A percentile compares a stretch with the other conserved stretches of the same genome.
These are phyloP conservation scores for Hesperophylax magnus DNA, from an alignment of 1,140 invertebrate genomes.

Conservation along the genomic window DNA sequence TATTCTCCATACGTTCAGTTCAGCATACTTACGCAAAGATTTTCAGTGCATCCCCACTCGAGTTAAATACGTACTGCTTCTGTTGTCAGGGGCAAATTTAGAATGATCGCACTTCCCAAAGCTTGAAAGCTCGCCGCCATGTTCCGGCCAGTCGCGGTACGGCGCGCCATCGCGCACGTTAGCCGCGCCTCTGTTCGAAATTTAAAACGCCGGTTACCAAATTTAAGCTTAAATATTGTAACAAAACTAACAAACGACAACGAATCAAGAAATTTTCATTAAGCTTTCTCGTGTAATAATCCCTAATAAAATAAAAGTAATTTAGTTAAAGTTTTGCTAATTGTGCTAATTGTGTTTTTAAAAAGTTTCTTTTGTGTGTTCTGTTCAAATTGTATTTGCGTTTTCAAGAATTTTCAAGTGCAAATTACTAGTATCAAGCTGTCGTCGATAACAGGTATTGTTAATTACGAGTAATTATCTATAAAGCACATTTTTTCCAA, in stretches of 20 bases:
- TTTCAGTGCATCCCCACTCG: no score
- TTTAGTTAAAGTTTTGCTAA: background rate
- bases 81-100: constrained; percentile 27
- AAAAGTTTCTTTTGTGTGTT: background rate
- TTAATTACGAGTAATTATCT: no score
- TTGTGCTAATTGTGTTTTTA: background rate
- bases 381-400: background rate
- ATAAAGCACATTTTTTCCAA: no score
- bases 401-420: background rate
- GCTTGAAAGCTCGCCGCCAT: background rate
- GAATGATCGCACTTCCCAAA: constrained; percentile 10
- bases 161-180: constrained; percentile 46
- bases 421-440: background rate
- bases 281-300: background rate
- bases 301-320: no score
- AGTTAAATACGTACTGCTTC: background rate
- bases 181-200: constrained; percentile 45
- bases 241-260: constrained; percentile 16
- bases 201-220: constrained; percentile 11
- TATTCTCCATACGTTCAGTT: no score
- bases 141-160: constrained; percentile 46
- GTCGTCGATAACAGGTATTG: background rate
- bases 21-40: no score
- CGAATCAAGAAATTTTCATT: background rate
- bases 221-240: background rate